Base-by-base conservation (phyloP, 2,113 vertebrate genomes). In the Perca fluviatilis region DNA sequence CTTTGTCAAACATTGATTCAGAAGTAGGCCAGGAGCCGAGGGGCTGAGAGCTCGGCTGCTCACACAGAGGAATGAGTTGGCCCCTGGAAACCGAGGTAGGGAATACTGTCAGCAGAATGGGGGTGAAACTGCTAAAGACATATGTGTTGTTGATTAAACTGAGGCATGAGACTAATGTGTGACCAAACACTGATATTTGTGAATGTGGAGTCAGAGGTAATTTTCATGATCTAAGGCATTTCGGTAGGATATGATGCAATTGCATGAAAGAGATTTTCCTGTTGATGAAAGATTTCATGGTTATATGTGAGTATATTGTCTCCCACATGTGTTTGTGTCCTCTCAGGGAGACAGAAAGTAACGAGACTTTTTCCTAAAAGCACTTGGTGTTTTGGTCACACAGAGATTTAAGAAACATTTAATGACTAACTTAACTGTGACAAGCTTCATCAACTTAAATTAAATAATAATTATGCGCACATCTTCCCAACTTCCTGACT, bases 1-100 rank as follows among this genome's bases (percentile, higher is more conserved):
- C 83, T 90, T 90, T 92, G 90, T 93, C 91, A 93, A 95, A 94
- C 93, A 92, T 84, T 90, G 91, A 94, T 93, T 93, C 86, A 91
- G 91, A 94, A 93, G 90, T 93, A 93, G 92, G 93, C 87, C 91
- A 92, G 82, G 86, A 93, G 93, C 92, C 68, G 56, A 85, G 91
- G 91, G 93, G 87, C 88, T 51, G 30, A 64, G 68, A 70, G 86
- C 89, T 77, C 25, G 61, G 74, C 33, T 76, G 78, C 77, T 90
- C 88, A 86, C 91, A 73, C 84, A 77, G 90, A 93, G 83, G 80
- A 81, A 64, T 36, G 13, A 70, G 72, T 54, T 56, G 58, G 83
- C 60, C 90, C 68, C 65, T 82, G 80, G 81, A 81, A 85, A 83
- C 67, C 67, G 23, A 86, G 75, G 67, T 15, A 77, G 77, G 76